Conservation (phyloP, 2,888 invertebrate species). For the Xestia c-nigrum region DNA sequence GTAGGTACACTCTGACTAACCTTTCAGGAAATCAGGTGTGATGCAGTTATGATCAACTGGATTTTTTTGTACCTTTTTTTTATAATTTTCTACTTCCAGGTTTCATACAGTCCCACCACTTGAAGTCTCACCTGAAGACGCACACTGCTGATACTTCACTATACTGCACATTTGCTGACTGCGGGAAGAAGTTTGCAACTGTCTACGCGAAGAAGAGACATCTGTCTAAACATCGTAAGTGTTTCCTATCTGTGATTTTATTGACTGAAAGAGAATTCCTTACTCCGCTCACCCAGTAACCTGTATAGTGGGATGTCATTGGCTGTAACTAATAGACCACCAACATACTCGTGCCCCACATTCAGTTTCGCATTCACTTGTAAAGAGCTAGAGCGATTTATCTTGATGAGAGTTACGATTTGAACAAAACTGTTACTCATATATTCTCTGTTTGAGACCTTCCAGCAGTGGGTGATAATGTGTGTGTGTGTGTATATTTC, state of each 20-base stretch:
- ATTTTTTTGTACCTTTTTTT: background rate
- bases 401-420: background rate
- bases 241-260: background rate
- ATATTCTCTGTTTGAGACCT: background rate
- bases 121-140: constrained; percentile 81
- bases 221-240: constrained; percentile 80
- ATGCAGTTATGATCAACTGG: background rate
- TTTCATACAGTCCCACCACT: constrained; percentile 85
- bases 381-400: background rate
- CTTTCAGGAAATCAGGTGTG: background rate
- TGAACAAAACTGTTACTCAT: background rate
- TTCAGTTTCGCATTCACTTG: background rate
- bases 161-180: constrained; percentile 72
- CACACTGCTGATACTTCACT: constrained; percentile 77
- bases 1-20: background rate
- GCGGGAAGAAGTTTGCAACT: constrained; percentile 79
- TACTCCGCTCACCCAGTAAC: no score
- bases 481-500: background rate
- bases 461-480: background rate
- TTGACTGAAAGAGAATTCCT: background rate
- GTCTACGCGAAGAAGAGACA: constrained; percentile 81
- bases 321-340: background rate
- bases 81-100: constrained; percentile 71
- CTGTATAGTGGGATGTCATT: background rate
- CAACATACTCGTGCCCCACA: background rate